Evolutionary conservation across 2,888 invertebrate genomes (phyloP), one percentile per base, ranked within the genome.

Genomic region (Heliconius cydno): DNA sequence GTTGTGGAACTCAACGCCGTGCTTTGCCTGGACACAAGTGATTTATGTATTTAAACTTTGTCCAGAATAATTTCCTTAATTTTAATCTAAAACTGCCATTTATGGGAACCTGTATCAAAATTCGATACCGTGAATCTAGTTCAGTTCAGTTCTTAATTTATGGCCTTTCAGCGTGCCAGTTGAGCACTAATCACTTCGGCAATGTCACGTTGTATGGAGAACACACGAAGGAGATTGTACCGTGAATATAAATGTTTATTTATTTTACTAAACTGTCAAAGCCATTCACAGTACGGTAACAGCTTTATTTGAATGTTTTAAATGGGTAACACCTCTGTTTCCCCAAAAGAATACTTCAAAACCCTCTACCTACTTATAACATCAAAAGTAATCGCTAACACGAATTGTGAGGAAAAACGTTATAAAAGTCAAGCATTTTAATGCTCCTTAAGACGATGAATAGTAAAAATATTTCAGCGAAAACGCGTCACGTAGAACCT

Each of bases 391-490:
- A 79, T 66, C 67, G 68, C 67, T 73, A 78, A 73, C 76, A 77
- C 63, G 67, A 79, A 60, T 70, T 81, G 76, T 67, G 68, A 78
- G 76, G 78, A 80, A 82, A 81, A 78, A 81, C 74, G 78, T 66
- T 60, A 73, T 81, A 74, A 80, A 82, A 79, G 78, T 74, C 89
- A 84, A 88, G 89, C 89, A 90, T 92, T 92, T 92, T 92, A 93
- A 93, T 92, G 91, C 89, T 87, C 83, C 88, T 87, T 85, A 86
- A 82, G 85, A 86, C 91, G 90, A 92, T 92, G 91, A 93, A 94
- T 93, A 92, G 91, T 91, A 91, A 89, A 91, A 92, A 94, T 93
- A 94, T 93, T 92, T 93, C 87, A 90, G 89, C 85, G 88, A 87
- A 89, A 90, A 89, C 90, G 89, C 90, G 91, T 92, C 93, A 93